phyloP scores from a whole-genome alignment of 2,113 vertebrate species.

The Melanerpes formicivorus region DNA sequence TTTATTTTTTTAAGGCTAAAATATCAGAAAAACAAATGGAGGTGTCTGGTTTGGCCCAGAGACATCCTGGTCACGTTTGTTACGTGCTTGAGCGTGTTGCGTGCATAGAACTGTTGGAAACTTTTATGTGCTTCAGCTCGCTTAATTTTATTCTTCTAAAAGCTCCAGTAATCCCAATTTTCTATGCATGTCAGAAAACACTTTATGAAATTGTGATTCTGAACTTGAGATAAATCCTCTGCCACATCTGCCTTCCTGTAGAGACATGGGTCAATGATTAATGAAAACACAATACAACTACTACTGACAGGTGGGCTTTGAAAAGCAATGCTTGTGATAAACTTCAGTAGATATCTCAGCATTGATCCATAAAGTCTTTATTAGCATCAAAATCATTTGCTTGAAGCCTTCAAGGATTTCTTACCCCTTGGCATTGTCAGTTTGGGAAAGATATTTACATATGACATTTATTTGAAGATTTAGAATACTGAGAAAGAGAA shows the following conservation, averaged over 20 bases:
- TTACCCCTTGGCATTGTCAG: neutral
- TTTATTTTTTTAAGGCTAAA: neutral
- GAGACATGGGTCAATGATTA: conserved; percentile 10
- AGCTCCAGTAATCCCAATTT: neutral
- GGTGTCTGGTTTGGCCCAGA: neutral
- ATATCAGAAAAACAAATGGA: neutral
- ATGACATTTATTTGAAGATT: neutral
- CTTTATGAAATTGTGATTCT: neutral
- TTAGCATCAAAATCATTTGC: neutral
- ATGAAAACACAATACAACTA: conserved; percentile 38
- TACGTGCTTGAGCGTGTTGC: neutral
- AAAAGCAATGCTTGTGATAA: neutral
- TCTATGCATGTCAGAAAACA: neutral
- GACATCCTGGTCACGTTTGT: neutral
- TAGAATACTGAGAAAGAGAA: neutral
- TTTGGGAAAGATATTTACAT: neutral
- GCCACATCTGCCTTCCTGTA: neutral
- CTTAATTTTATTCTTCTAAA: neutral
- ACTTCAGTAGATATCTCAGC: neutral
- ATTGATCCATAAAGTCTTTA: neutral
- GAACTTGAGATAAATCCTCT: neutral
- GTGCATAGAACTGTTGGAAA: neutral
- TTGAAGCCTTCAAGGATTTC: conserved; percentile 1
- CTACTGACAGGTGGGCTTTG: neutral
- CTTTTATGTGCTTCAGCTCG: neutral